Percentiles rank a stretch among this genome's conserved stretches.
phyloP scores from a whole-genome alignment of 2,888 invertebrate species.

The Cynaeus angustus region DNA sequence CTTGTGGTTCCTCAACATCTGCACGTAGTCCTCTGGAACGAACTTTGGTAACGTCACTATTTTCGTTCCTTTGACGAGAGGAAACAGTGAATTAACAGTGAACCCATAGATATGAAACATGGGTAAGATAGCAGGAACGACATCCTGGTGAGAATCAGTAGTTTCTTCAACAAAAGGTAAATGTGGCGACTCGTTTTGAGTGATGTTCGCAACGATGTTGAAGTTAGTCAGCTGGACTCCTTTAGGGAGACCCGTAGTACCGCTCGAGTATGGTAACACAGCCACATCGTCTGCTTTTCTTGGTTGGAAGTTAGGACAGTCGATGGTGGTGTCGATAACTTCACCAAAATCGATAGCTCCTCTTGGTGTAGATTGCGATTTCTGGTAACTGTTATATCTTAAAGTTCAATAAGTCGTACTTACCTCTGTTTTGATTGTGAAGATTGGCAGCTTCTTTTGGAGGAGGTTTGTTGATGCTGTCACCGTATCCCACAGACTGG shows the following conservation, averaged over 20 bases:
- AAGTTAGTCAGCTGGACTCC: conserved; percentile 78
- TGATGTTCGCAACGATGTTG: conserved; percentile 58
- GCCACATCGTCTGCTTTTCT: conserved; percentile 75
- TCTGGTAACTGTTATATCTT: conserved; percentile 52
- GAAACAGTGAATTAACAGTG: conserved; percentile 75
- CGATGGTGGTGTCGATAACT: conserved; percentile 69
- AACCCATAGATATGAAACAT: conserved; percentile 90
- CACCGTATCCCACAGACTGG: conserved; percentile 2
- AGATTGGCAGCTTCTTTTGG: conserved; percentile 72
- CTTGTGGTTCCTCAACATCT: conserved; percentile 78
- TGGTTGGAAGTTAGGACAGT: conserved; percentile 71
- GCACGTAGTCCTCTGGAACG: conserved; percentile 80
- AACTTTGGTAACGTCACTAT: conserved; percentile 83
- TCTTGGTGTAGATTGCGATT: conserved; percentile 66
- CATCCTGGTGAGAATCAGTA: conserved; percentile 75
- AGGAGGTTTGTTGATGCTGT: conserved; percentile 59
- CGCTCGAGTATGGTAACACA: conserved; percentile 87
- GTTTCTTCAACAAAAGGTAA: conserved; percentile 39
- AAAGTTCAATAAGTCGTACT: conserved; percentile 14
- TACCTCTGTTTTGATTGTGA: conserved; percentile 73
- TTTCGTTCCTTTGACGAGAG: conserved; percentile 77
- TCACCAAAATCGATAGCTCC: conserved; percentile 76
- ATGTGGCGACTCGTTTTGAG: conserved; percentile 53
- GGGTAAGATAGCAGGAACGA: conserved; percentile 82
- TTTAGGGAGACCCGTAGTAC: conserved; percentile 88